A percentile compares a stretch with the other conserved stretches of the same genome.
phyloP scores from a whole-genome alignment of 2,797 vertebrate species.

The Rhincodon typus region DNA sequence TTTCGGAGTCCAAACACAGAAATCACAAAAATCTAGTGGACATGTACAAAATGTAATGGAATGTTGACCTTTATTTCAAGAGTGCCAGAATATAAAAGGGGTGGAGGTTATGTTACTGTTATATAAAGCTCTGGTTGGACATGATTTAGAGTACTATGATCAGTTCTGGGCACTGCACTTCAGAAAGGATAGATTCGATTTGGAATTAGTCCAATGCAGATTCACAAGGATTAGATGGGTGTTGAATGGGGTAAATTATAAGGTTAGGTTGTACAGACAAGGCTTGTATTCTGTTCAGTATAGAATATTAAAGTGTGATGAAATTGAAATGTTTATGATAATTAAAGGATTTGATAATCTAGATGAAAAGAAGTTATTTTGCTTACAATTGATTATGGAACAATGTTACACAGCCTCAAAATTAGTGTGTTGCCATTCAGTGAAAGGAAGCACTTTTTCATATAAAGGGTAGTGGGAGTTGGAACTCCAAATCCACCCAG shows the following conservation, averaged over 20 bases:
- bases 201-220: neutral
- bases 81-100: neutral
- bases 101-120: neutral
- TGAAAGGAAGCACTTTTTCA: neutral
- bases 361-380: neutral
- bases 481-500: no score
- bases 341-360: neutral
- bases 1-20: neutral
- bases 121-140: neutral
- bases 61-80: neutral
- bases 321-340: neutral
- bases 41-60: neutral
- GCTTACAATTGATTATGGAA: neutral
- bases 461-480: neutral
- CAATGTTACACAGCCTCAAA: neutral
- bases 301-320: neutral
- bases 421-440: neutral
- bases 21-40: neutral
- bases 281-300: neutral
- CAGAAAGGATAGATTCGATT: neutral
- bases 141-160: neutral
- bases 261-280: neutral
- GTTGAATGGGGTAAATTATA: neutral
- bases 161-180: neutral
- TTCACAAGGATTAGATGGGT: neutral